Base-by-base conservation (phyloP, 2,113 vertebrate genomes). In the Oophaga pumilio region DNA sequence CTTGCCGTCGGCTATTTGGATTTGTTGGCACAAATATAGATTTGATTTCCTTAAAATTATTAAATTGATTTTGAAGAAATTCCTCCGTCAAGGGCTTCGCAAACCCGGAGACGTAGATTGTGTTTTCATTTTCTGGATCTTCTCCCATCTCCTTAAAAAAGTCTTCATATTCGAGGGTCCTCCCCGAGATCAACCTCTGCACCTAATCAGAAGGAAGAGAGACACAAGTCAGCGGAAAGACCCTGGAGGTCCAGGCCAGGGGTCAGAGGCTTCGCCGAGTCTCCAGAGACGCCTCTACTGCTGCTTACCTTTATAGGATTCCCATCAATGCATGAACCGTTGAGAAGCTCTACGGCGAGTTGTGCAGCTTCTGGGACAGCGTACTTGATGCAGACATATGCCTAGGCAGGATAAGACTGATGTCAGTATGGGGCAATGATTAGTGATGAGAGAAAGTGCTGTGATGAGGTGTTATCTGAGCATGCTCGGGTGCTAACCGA, bases 281-380 rank as follows among this genome's bases (percentile, higher is more conserved):
- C 69, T 43, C 33, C 17, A 73, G 28, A 17, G 28, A 73, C 28
- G 14, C 43, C 24, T 57, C n/a, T 50, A 8, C 12, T 0, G 26
- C 10, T 60, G 1, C 60, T 5, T 92, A 95, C 95, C 94, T 92
- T 92, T 88, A 96, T 91, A 64, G 14, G 83, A 84, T 89, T 88
- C 57, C 92, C 94, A 33, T 94, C 92, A 12, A 95, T 71, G 88
- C 92, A 80, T 49, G 88, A 80, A 82, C 94, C 95, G 80, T 96
- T 88, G 26, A 97, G 90, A 22, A 89, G 91, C 50, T 96, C 93
- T 62, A 97, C 71, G 59, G 97, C 96, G 64, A 99, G 94, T 78
- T 92, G 82, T 20, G 97, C 96, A 89, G 94, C 96, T 91, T 99
- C 97, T 71, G 97, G 92, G 53, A 97, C 91, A 90, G 95, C 86